Conservation (phyloP, 2,888 invertebrate genomes). For the Amorpha juglandis region DNA sequence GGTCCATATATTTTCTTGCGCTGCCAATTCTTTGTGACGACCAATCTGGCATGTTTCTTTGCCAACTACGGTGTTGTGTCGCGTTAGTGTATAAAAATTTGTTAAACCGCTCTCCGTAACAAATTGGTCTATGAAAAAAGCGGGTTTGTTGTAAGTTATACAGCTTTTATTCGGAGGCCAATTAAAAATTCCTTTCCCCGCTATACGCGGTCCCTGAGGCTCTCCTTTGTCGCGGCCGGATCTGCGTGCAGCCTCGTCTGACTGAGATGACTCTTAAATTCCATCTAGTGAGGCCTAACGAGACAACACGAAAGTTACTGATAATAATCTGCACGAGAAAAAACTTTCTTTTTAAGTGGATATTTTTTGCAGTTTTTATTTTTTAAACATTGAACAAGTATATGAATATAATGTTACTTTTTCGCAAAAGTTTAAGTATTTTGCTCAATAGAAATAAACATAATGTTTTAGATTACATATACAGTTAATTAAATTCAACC, state of each 20-base stretch:
- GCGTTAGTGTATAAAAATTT: conserved; percentile 45
- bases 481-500: neutral
- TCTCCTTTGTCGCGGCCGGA: conserved; percentile 70
- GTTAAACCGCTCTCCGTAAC: conserved; percentile 46
- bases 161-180: conserved; percentile 70
- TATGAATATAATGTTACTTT: conserved; percentile 6
- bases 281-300: conserved; percentile 67
- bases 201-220: conserved; percentile 59
- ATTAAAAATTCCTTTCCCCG: conserved; percentile 75
- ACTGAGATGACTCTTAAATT: conserved; percentile 70
- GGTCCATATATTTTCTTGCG: conserved; percentile 38
- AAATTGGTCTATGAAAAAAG: conserved; percentile 51
- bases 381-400: neutral
- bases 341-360: conserved; percentile 13
- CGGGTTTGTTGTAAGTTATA: conserved; percentile 60
- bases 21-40: conserved; percentile 42
- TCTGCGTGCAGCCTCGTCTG: conserved; percentile 58
- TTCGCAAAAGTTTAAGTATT: neutral
- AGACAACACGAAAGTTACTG: conserved; percentile 51
- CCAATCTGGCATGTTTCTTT: conserved; percentile 47
- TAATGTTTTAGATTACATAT: neutral
- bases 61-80: conserved; percentile 44
- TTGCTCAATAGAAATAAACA: no score
- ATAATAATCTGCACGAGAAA: conserved; percentile 22
- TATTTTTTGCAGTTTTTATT: neutral